Evolutionary conservation across 2,888 invertebrate genomes (phyloP).

Genomic region (Dusona sp.): DNA sequence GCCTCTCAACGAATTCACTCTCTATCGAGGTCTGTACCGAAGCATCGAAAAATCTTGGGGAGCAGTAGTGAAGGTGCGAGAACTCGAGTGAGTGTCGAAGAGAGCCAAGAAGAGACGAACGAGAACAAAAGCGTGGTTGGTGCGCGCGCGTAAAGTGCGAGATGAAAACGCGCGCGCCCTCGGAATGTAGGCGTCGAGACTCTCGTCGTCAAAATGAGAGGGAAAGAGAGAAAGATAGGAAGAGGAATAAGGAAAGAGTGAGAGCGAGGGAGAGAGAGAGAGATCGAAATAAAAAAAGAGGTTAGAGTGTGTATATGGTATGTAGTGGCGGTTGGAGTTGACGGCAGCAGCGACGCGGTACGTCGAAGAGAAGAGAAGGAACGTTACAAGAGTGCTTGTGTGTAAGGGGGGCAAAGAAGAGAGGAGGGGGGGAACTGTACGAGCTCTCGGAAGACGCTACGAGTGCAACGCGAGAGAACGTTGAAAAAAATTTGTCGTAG

Average conservation of each 20-base stretch:
- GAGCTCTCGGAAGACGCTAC: conserved; percentile 55
- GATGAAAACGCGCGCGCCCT: conserved; percentile 64
- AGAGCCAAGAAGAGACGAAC: conserved; percentile 47
- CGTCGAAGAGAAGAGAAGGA: conserved; percentile 78
- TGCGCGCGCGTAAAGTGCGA: conserved; percentile 72
- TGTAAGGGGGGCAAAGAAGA: conserved; percentile 78
- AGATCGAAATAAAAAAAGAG: conserved; percentile 80
- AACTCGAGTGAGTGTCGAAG: conserved; percentile 57
- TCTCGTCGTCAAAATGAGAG: conserved; percentile 27
- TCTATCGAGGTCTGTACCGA: background rate
- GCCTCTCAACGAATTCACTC: background rate
- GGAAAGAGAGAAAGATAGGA: conserved; percentile 61
- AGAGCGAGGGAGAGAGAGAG: conserved; percentile 24
- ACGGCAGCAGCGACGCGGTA: conserved; percentile 56
- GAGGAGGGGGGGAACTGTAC: conserved; percentile 45
- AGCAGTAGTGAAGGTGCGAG: conserved; percentile 50
- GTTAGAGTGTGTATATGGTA: conserved; percentile 81
- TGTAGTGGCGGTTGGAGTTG: conserved; percentile 76
- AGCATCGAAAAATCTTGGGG: conserved; percentile 18
- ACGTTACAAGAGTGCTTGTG: conserved; percentile 34
- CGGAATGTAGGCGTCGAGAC: conserved; percentile 64
- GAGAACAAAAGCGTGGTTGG: conserved; percentile 73
- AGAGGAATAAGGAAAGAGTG: conserved; percentile 70
- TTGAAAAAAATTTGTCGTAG: conserved; percentile 33
- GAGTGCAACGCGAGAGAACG: conserved; percentile 69